Evolutionary conservation across 2,797 vertebrate species (phyloP), one percentile per base, ranked within the genome.

Genomic region (Sibirionetta formosa): DNA sequence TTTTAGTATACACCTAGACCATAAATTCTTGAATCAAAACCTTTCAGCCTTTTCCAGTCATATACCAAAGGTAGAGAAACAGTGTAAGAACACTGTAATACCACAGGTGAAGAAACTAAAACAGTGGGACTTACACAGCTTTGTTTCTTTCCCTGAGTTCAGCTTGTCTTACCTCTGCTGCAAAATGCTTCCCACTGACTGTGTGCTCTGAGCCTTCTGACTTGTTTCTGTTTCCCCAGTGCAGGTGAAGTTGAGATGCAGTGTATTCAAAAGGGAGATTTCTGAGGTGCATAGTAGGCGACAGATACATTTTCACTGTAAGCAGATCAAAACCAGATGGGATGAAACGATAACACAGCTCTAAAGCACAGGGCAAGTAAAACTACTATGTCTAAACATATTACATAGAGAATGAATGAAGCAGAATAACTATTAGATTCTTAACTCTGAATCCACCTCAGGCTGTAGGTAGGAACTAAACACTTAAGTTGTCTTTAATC

Each of bases 221-320:
- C 72, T 86, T 97, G n/a, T 88, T 96, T 20, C 84, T 78, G 82
- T 98, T 98, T 31, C 99, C 99, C 99, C 99, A 99, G 97, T 99
- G 99, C 26, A 99, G 97, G 89, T 99, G 99, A 36, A 99, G 99
- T 24, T 99, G 99, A 31, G 98, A 98, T 3, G 99, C 99, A 0
- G 98, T 98, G 97, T 99, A 99, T n/a, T 90, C 98, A 76, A 98
- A 97, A 1, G 96, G 98, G 38, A 99, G 98, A 88, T 98, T 98
- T 58, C 98, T 98, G 88, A 99, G 96, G 87, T 97, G 63, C 99
- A 99, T 99, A 58, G 94, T 95, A 2, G 98, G 94, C 4, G 98
- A 98, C 94, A 99, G 97, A 14, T 97, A 98, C 97, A 99, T 95
- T 95, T 98, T 98, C 88, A 99, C 99, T 99, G 98, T 31, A 70